phyloP scores from a whole-genome alignment of 2,113 vertebrate species.

The Ancistrus triradiatus region DNA sequence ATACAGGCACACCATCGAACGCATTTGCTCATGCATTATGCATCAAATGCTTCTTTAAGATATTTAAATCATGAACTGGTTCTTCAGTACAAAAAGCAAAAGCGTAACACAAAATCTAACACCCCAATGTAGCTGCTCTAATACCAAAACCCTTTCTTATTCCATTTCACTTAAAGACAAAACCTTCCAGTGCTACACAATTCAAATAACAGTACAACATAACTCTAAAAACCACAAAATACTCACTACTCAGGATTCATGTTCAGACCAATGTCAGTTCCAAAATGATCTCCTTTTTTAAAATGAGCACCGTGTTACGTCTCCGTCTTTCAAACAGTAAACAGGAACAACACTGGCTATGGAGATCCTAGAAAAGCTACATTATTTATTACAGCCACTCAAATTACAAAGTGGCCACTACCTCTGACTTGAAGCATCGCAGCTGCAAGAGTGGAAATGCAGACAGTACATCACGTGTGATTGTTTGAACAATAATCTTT shows the following conservation, averaged over 20 bases:
- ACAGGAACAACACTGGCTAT: constrained; percentile 40
- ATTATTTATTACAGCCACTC: constrained; percentile 54
- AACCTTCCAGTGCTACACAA: not conserved
- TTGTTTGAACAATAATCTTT: not conserved
- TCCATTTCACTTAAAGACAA: no score
- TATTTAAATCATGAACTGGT: no score
- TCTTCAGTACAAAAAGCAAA: constrained; percentile 9
- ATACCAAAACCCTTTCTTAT: no score
- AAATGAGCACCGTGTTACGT: not conserved
- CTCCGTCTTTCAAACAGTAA: constrained; percentile 36
- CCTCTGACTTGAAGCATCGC: constrained; percentile 44
- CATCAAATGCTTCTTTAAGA: not conserved
- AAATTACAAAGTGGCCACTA: constrained; percentile 46
- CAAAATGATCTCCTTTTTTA: not conserved
- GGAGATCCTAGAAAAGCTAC: constrained; percentile 38
- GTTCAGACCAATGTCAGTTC: constrained; percentile 11
- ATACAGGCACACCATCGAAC: not conserved
- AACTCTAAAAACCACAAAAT: not conserved
- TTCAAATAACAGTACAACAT: not conserved
- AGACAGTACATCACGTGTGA: not conserved
- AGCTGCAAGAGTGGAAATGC: not conserved
- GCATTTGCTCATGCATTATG: constrained; percentile 13
- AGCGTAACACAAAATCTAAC: not conserved
- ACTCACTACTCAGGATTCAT: constrained; percentile 62
- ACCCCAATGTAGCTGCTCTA: no score